Evolutionary conservation across 2,888 invertebrate species (phyloP).

Genomic region (Carcina quercana): DNA sequence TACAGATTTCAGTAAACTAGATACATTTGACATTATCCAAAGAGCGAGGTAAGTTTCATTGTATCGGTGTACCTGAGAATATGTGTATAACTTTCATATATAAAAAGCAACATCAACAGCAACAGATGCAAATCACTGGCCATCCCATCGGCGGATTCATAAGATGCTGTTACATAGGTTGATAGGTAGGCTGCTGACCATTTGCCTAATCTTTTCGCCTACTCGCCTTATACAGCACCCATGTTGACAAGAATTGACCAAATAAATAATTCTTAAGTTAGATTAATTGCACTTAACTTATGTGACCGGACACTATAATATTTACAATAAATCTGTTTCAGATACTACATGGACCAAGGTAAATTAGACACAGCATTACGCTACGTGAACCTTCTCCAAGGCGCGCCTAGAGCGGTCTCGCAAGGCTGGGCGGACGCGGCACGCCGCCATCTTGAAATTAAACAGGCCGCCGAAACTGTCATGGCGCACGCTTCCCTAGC

Average conservation of each 20-base stretch:
- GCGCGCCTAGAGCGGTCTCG: conserved; percentile 90
- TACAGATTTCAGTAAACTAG: conserved; percentile 81
- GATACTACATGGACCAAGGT: conserved; percentile 91
- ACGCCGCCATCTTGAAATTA: conserved; percentile 87
- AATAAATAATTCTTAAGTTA: too few species aligned
- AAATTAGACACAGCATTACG: conserved; percentile 89
- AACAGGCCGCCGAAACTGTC: conserved; percentile 92
- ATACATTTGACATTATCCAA: conserved; percentile 92
- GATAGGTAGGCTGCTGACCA: too few species aligned
- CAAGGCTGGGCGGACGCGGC: conserved; percentile 91
- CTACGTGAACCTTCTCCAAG: conserved; percentile 92
- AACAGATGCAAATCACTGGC: too few species aligned
- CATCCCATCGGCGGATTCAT: too few species aligned
- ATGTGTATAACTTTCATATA: too few species aligned
- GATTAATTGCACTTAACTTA: neutral
- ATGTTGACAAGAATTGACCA: too few species aligned
- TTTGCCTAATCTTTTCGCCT: too few species aligned
- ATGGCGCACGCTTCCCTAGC: conserved; percentile 93
- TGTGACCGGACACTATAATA: neutral
- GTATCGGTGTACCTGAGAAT: too few species aligned
- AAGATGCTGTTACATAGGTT: too few species aligned
- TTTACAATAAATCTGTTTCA: conserved; percentile 34
- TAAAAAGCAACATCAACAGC: too few species aligned
- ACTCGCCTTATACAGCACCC: too few species aligned
- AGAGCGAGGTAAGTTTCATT: conserved; percentile 83